Evolutionary conservation across 2,113 vertebrate species (phyloP).

Genomic region (Lucifuga dentata): DNA sequence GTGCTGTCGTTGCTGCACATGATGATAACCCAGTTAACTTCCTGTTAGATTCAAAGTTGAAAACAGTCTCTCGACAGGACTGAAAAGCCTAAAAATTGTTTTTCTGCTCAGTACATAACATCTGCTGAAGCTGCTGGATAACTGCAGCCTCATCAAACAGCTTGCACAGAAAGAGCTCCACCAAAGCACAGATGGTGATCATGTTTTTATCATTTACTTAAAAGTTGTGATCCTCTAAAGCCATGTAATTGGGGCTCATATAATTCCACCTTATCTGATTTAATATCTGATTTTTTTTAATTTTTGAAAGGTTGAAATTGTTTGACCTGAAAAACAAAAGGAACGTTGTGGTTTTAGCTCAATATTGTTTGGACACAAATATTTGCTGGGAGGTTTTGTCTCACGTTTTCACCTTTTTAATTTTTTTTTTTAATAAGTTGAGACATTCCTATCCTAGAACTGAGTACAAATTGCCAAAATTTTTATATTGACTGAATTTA

Average conservation of each 20-base stretch:
- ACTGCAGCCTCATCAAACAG: slow-evolving; percentile 70
- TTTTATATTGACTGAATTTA: slow-evolving; percentile 22
- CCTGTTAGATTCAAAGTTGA: slow-evolving; percentile 47
- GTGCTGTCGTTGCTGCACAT: slow-evolving; percentile 21
- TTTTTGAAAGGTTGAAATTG: slow-evolving; percentile 59
- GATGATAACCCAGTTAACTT: slow-evolving; percentile 27
- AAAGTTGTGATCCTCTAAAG: slow-evolving; percentile 71
- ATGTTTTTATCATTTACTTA: slow-evolving; percentile 71
- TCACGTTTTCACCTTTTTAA: slow-evolving; percentile 59
- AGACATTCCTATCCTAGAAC: slow-evolving; percentile 36
- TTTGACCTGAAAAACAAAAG: slow-evolving; percentile 48
- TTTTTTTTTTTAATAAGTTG: slow-evolving; percentile 49
- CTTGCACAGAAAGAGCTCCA: slow-evolving; percentile 61
- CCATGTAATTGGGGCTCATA: slow-evolving; percentile 60
- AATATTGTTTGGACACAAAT: slow-evolving; percentile 40
- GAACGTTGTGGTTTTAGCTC: slow-evolving; percentile 21
- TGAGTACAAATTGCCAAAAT: background rate
- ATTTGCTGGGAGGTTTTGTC: slow-evolving; percentile 46
- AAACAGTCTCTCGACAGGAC: slow-evolving; percentile 44
- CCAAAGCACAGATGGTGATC: slow-evolving; percentile 65
- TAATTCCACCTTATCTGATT: slow-evolving; percentile 54
- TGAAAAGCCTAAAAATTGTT: slow-evolving; percentile 56
- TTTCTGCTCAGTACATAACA: slow-evolving; percentile 64
- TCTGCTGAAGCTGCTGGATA: slow-evolving; percentile 73
- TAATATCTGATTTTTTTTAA: slow-evolving; percentile 55